These are phyloP conservation scores for Strix occidentalis DNA, from an alignment of 2,797 vertebrate species.

Conservation along the genomic window DNA sequence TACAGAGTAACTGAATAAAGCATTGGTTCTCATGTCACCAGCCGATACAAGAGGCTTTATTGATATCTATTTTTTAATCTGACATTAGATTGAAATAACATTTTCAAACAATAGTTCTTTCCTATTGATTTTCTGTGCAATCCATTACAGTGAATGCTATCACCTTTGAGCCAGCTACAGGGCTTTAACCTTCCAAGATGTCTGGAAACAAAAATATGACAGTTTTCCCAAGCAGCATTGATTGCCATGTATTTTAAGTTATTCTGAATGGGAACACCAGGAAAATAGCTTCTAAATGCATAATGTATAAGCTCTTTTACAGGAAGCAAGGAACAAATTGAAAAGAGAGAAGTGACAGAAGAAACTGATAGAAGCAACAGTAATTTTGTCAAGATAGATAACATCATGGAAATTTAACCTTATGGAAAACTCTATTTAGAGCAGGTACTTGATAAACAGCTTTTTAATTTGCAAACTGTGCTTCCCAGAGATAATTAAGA, in stretches of 20 bases:
- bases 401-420: background rate
- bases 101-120: background rate
- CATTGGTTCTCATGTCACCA: background rate
- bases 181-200: background rate
- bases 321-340: background rate
- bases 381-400: background rate
- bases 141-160: background rate
- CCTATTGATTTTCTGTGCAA: slow-evolving; percentile 1
- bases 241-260: background rate
- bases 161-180: background rate
- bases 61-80: background rate
- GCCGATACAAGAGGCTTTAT: background rate
- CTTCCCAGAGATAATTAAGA: background rate
- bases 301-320: slow-evolving; percentile 5
- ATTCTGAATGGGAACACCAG: slow-evolving; percentile 6
- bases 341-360: background rate
- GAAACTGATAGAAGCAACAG: background rate
- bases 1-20: background rate
- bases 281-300: slow-evolving; percentile 10
- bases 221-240: background rate
- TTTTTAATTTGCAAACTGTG: background rate
- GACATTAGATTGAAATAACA: slow-evolving; percentile 19
- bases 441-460: background rate
- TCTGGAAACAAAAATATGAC: background rate
- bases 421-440: background rate